Base-by-base conservation (phyloP, 2,888 invertebrate genomes). In the Catonia carolina region DNA sequence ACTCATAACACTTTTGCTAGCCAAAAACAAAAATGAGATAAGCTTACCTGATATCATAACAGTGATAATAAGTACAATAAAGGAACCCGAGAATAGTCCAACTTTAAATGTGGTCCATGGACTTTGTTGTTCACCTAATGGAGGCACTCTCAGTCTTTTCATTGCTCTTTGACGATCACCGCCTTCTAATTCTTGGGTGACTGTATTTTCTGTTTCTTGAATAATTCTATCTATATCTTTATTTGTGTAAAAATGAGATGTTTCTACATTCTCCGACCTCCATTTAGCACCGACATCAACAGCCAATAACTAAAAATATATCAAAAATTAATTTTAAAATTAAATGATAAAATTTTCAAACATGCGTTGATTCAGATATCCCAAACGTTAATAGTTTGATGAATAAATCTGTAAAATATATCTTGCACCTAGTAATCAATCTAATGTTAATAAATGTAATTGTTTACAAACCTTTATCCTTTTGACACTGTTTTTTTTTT, bases 191-290 rank as follows among this genome's bases (percentile, higher is more conserved):
- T 84, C 83, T 62, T 79, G 78, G 0, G 84, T 85, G 37, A 86
- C 82, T 15, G 79, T 74, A 53, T 75, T 77, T 72, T 93, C 91
- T 1, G 88, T 88, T 69, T 89, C 87, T 64, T 79, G 79, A 63
- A 93, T 91, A 48, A 93, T 74, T 58, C 86, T 82, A 69, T 89
- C 88, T 59, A 91, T 90, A 66, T 91, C 89, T 69, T 89, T 89
- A 71, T 87, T 89, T 1, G 82, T 83, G 70, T 89, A 86, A 73
- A 93, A 93, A 61, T 85, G 83, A 1, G 89, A 85, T n/a, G 80
- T 76, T 69, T 92, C 91, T 15, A 91, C 89, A 66, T 86, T 80
- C 61, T 84, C 83, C 61, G 81, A 80, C 57, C 87, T 76, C 90
- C 90, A 92, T 69, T 81, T 82, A 10, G 80, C 78, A n/a, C 92